Conservation (phyloP, 2,797 vertebrate species). For the Enteromius argenteus region DNA sequence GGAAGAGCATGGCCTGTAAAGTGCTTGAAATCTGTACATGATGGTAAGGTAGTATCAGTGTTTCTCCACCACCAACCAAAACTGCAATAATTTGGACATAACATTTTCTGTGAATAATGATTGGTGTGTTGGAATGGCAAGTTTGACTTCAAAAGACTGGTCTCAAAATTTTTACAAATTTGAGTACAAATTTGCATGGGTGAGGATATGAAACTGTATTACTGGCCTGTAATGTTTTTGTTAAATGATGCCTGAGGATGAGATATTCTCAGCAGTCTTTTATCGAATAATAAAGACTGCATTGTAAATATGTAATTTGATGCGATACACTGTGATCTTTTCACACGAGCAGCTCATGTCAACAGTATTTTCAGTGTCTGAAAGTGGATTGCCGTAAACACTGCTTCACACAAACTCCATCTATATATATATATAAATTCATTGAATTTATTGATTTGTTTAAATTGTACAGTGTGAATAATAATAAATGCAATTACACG, state of each 20-base stretch:
- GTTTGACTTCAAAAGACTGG: background rate
- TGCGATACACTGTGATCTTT: background rate
- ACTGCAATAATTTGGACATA: background rate
- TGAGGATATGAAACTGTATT: background rate
- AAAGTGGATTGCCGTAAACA: background rate
- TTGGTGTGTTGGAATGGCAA: background rate
- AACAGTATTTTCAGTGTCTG: background rate
- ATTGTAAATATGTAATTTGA: background rate
- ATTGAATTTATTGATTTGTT: no score
- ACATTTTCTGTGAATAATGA: background rate
- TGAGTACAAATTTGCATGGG: background rate
- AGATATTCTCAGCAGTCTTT: no score
- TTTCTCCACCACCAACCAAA: background rate
- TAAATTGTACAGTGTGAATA: background rate
- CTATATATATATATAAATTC: no score
- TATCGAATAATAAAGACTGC: background rate
- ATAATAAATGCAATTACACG: background rate
- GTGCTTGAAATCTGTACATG: background rate
- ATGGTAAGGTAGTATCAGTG: background rate
- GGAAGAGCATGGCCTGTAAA: background rate
- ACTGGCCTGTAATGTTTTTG: background rate
- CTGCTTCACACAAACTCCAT: background rate
- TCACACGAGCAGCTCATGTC: background rate
- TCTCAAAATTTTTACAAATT: background rate
- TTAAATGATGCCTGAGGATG: background rate